phyloP scores from a whole-genome alignment of 1,140 invertebrate species.

The Frieseomelitta varia region DNA sequence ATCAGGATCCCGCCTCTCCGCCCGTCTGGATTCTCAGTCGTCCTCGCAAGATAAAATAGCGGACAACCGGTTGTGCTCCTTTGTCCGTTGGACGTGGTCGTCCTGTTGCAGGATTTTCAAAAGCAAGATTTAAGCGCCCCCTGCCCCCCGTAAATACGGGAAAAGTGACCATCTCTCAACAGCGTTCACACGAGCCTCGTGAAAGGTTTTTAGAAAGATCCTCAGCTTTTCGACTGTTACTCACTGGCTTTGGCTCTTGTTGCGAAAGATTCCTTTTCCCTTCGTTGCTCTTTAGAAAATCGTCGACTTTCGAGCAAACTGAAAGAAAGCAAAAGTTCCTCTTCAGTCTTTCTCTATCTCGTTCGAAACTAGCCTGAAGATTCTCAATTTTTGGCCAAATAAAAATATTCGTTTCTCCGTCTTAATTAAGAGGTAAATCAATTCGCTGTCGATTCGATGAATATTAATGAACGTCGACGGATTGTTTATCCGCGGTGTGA shows the following conservation, averaged over 20 bases:
- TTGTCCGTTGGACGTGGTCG: slow-evolving; percentile 16
- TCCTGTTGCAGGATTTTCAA: not conserved
- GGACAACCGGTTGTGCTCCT: not conserved
- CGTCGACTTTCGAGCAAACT: too few relatives aligned
- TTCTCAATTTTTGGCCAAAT: too few relatives aligned
- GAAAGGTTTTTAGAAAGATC: not conserved
- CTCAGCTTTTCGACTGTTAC: not conserved
- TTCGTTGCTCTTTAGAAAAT: not conserved
- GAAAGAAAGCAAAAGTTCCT: too few relatives aligned
- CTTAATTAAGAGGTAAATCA: too few relatives aligned
- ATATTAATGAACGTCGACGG: not conserved
- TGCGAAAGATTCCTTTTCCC: not conserved
- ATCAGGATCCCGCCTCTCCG: too few relatives aligned
- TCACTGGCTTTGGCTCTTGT: not conserved
- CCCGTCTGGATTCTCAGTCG: slow-evolving; percentile 14
- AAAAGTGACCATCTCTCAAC: not conserved
- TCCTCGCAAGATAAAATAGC: not conserved
- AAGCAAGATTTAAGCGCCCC: not conserved
- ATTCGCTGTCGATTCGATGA: too few relatives aligned
- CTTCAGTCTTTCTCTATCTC: too few relatives aligned
- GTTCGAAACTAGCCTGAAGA: too few relatives aligned
- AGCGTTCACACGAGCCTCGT: not conserved
- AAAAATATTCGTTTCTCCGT: too few relatives aligned
- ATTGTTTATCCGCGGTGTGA: not conserved
- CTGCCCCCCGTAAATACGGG: not conserved